A percentile compares a stretch with the other conserved stretches of the same genome.
Conservation (phyloP, 2,888 invertebrate genomes). For the Scaptomyza caliginosa region DNA sequence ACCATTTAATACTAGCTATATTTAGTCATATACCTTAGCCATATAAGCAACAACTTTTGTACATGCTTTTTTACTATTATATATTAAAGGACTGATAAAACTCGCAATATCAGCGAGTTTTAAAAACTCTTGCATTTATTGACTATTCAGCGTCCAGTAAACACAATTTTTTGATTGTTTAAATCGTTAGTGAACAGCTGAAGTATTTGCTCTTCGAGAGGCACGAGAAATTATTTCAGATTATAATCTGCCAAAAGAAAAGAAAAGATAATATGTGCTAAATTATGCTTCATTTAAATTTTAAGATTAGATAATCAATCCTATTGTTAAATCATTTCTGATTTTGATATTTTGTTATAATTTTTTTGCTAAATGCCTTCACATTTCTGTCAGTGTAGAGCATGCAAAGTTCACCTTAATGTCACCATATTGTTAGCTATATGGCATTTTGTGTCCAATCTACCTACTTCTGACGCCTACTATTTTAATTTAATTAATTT, state of each 20-base stretch:
- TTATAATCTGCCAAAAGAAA: background rate
- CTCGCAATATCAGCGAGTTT: slow-evolving; percentile 15
- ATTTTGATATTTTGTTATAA: too few relatives aligned
- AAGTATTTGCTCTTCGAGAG: background rate
- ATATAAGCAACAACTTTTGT: slow-evolving; percentile 11
- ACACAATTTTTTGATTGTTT: background rate
- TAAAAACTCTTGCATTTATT: slow-evolving; percentile 10
- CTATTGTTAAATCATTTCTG: too few relatives aligned
- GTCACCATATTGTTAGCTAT: slow-evolving; percentile 3
- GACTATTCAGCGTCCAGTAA: slow-evolving; percentile 19
- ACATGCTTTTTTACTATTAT: slow-evolving; percentile 24
- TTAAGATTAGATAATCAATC: too few relatives aligned
- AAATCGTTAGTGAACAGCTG: background rate
- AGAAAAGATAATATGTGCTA: too few relatives aligned
- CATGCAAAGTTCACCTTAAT: slow-evolving; percentile 1
- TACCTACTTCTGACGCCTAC: slow-evolving; percentile 30
- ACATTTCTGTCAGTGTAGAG: slow-evolving; percentile 12
- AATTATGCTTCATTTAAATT: too few relatives aligned
- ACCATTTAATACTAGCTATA: slow-evolving; percentile 23
- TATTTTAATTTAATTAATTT: slow-evolving; percentile 79
- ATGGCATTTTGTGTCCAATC: slow-evolving; percentile 41
- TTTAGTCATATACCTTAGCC: slow-evolving; percentile 20
- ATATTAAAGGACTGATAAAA: slow-evolving; percentile 42
- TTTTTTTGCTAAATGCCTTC: too few relatives aligned
- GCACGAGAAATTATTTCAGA: too few relatives aligned